These are phyloP conservation scores for Strix occidentalis DNA, from an alignment of 2,797 vertebrate species.

Conservation along the genomic window DNA sequence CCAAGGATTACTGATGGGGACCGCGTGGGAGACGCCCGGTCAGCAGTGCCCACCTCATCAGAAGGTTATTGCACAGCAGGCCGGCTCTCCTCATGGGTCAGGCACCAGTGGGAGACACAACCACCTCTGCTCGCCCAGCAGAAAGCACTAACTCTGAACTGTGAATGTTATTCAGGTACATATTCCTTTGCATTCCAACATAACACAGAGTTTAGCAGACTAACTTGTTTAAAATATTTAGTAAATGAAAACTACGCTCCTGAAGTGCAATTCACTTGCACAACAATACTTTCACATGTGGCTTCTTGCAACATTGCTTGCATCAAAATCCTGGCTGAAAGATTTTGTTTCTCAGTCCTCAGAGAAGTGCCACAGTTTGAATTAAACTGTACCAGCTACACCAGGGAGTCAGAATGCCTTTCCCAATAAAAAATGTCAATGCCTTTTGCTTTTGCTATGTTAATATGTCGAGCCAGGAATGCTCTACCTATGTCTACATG, in stretches of 20 bases:
- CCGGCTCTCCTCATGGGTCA: rapidly evolving
- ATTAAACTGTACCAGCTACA: not conserved
- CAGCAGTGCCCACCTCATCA: not conserved
- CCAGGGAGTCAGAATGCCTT: not conserved
- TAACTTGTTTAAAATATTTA: not conserved
- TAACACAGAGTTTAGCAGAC: not conserved
- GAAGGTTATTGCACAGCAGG: not conserved
- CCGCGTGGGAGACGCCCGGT: rapidly evolving
- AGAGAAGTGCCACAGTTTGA: not conserved
- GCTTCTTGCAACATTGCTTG: not conserved
- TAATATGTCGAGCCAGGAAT: not conserved
- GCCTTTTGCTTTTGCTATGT: not conserved
- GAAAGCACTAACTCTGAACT: not conserved
- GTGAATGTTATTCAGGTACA: rapidly evolving
- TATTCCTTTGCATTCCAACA: not conserved
- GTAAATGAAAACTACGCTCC: not conserved
- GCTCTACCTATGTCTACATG: not conserved
- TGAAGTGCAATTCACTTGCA: not conserved
- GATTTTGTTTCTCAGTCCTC: not conserved
- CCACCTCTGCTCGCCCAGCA: not conserved
- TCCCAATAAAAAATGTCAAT: constrained; percentile 15
- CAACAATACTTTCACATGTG: rapidly evolving
- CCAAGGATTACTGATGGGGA: not conserved
- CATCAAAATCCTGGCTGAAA: not conserved
- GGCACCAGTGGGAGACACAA: not conserved